phyloP scores from a whole-genome alignment of 2,797 vertebrate genomes.

The Morus bassanus region DNA sequence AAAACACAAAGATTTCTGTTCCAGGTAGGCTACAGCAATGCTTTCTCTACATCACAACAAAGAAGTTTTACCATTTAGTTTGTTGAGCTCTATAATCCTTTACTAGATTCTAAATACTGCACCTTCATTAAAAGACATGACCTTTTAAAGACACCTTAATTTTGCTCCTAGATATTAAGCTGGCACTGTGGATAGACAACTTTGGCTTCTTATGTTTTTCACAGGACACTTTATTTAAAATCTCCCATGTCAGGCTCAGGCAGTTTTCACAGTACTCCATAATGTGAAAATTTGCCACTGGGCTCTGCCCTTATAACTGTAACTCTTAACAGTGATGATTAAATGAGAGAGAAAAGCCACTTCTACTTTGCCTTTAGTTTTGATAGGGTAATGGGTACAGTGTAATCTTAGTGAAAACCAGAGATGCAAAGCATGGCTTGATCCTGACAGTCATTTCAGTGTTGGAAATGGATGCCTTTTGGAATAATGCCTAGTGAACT shows the following conservation, averaged over 20 bases:
- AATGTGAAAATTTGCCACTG: neutral
- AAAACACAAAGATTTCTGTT: neutral
- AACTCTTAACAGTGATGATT: neutral
- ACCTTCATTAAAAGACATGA: neutral
- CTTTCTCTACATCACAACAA: neutral
- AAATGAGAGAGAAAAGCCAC: neutral
- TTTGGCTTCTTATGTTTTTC: neutral
- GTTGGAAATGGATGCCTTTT: neutral
- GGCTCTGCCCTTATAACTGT: neutral
- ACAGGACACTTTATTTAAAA: neutral
- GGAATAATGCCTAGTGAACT: constrained; percentile 21
- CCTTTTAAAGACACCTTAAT: neutral
- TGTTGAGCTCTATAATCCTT: neutral
- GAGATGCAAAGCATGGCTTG: constrained; percentile 24
- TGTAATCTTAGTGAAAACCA: neutral
- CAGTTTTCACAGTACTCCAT: neutral
- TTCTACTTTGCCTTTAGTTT: neutral
- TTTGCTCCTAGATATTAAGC: neutral
- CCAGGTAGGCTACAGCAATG: neutral
- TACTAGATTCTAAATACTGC: neutral
- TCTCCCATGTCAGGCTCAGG: neutral
- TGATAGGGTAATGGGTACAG: neutral
- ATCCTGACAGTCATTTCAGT: neutral
- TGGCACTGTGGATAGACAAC: neutral
- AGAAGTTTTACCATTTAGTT: neutral